These are phyloP conservation scores for Theonella swinhoei DNA, from an alignment of 37 sponge, comb jelly and placozoan species.

Conservation along the genomic window DNA sequence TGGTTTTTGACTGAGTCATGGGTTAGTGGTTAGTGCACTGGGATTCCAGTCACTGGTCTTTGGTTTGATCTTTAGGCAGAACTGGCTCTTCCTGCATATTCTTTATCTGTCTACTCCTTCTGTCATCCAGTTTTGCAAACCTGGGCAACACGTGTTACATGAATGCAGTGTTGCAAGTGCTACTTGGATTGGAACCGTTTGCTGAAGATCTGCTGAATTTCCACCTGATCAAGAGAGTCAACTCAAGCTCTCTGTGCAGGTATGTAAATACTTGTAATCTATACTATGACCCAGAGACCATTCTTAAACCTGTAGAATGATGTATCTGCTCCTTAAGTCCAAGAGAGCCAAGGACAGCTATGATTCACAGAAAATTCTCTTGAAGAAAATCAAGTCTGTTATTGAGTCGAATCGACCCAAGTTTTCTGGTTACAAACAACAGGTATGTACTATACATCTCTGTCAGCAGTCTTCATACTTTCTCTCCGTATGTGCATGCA, in stretches of 20 bases:
- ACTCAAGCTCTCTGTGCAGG: conserved; percentile 57
- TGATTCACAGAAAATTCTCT: conserved; percentile 41
- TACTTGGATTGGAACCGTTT: conserved; percentile 79
- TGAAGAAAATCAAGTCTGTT: conserved; percentile 58
- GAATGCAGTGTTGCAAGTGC: conserved; percentile 87
- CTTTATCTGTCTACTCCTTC: not conserved
- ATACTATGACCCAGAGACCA: too few species aligned
- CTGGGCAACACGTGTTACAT: conserved; percentile 93
- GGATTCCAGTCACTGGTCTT: too few species aligned
- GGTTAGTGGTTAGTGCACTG: too few species aligned
- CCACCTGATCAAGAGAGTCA: conserved; percentile 16
- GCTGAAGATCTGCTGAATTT: conserved; percentile 64
- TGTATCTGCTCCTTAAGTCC: conserved; percentile 72
- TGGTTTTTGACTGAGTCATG: too few species aligned
- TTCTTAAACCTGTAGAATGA: conserved; percentile 19
- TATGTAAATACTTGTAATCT: conserved; percentile 1
- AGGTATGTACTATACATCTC: conserved; percentile 40
- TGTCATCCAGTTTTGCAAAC: conserved; percentile 72
- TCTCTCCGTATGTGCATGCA: too few species aligned
- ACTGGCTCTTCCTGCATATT: too few species aligned
- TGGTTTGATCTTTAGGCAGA: too few species aligned
- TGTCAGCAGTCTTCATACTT: too few species aligned
- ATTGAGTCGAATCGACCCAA: conserved; percentile 33
- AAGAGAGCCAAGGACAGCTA: conserved; percentile 50
- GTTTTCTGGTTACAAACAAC: conserved; percentile 65